Conservation (phyloP, 92 coral and sea anemone species). For the Anthopleura xanthogrammica region DNA sequence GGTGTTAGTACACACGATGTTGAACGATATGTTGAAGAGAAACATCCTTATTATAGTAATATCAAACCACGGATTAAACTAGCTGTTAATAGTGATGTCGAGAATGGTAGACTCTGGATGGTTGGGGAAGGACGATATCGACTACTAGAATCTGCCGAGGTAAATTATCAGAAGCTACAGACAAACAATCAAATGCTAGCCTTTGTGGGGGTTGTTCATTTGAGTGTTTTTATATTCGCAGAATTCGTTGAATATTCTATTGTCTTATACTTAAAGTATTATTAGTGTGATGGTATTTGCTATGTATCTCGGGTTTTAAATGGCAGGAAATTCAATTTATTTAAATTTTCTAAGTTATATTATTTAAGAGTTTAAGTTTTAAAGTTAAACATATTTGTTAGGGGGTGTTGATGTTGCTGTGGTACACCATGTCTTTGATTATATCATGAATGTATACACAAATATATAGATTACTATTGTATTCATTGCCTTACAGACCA, state of each 20-base stretch:
- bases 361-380: background rate
- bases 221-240: background rate
- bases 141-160: constrained; percentile 90
- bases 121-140: constrained; percentile 91
- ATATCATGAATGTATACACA: background rate
- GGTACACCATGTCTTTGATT: background rate
- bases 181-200: background rate
- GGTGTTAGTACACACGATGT: constrained; percentile 88
- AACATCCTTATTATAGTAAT: constrained; percentile 93
- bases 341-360: background rate
- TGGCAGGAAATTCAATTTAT: background rate
- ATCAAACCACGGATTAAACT: constrained; percentile 88
- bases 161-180: background rate
- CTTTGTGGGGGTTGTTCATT: constrained; percentile 17
- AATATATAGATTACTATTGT: background rate
- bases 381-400: background rate
- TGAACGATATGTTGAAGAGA: constrained; percentile 82
- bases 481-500: background rate
- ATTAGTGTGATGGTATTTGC: background rate
- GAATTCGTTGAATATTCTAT: background rate
- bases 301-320: background rate
- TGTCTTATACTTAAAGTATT: background rate
- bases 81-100: constrained; percentile 85
- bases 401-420: constrained; percentile 14
- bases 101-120: constrained; percentile 90